phyloP scores from a whole-genome alignment of 2,888 invertebrate genomes.

The Oligia strigilis region DNA sequence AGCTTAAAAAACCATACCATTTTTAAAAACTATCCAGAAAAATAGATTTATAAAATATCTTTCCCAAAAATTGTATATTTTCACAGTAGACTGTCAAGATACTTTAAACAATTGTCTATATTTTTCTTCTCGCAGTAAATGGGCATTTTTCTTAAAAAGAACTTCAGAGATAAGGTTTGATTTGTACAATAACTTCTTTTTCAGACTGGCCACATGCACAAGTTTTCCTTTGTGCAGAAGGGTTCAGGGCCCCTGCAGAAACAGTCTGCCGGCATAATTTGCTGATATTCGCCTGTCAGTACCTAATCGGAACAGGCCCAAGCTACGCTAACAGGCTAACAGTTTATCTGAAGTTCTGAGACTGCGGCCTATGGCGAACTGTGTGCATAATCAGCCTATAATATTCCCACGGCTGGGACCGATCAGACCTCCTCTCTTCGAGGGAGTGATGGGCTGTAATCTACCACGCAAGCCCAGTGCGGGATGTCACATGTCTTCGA shows the following conservation, averaged over 20 bases:
- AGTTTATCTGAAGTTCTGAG: neutral
- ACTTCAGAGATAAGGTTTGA: conserved; percentile 16
- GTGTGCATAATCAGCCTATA: neutral
- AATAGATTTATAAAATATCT: conserved; percentile 38
- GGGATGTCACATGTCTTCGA: no score
- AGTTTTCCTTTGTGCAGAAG: neutral
- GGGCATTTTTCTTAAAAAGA: conserved; percentile 16
- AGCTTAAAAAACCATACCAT: conserved; percentile 31
- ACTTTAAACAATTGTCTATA: conserved; percentile 23
- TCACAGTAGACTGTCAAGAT: conserved; percentile 23
- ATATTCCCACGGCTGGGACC: no score
- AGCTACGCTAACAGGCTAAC: neutral
- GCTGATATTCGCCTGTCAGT: no score
- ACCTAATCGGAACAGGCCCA: no score
- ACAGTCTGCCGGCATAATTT: no score
- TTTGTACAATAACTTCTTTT: neutral
- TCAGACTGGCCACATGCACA: conserved; percentile 4
- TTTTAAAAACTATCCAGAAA: neutral
- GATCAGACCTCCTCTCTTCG: no score
- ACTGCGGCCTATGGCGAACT: neutral
- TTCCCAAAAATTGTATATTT: conserved; percentile 25
- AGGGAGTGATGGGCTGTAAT: no score
- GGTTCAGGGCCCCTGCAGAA: no score
- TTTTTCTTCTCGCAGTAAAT: conserved; percentile 20
- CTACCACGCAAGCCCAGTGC: no score